phyloP scores from a whole-genome alignment of 1,140 invertebrate species.

The Agrypnia vestita region DNA sequence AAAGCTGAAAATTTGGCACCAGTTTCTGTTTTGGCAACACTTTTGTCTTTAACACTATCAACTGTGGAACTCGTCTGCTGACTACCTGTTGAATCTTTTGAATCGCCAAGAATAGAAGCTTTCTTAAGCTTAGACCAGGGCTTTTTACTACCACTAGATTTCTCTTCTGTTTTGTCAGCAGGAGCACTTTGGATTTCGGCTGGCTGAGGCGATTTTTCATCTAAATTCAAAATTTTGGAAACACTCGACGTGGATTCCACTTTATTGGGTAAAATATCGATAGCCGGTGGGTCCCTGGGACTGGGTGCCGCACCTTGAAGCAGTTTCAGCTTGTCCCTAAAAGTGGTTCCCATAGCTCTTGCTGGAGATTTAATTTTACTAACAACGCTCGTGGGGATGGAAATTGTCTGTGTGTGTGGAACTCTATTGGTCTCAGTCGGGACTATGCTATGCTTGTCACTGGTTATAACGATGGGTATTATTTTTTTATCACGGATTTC shows the following conservation, averaged over 20 bases:
- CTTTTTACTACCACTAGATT: slow-evolving; percentile 66
- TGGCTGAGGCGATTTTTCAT: slow-evolving; percentile 63
- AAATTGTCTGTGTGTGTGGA: slow-evolving; percentile 65
- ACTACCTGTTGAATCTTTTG: slow-evolving; percentile 47
- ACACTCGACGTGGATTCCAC: slow-evolving; percentile 40
- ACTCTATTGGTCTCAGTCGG: slow-evolving; percentile 28
- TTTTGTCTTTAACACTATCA: slow-evolving; percentile 50
- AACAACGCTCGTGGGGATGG: slow-evolving; percentile 71
- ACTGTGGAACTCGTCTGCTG: slow-evolving; percentile 33
- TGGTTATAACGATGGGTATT: slow-evolving; percentile 53
- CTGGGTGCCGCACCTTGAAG: slow-evolving; percentile 64
- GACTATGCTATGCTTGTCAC: slow-evolving; percentile 59
- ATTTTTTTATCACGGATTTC: slow-evolving; percentile 48
- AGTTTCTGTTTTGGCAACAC: slow-evolving; percentile 48
- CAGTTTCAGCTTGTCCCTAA: slow-evolving; percentile 70
- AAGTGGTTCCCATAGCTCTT: slow-evolving; percentile 68
- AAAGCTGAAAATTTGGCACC: slow-evolving; percentile 60
- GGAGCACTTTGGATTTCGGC: slow-evolving; percentile 62
- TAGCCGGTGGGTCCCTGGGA: slow-evolving; percentile 64
- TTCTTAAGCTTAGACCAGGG: slow-evolving; percentile 76
- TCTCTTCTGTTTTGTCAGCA: slow-evolving; percentile 62
- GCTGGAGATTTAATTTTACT: slow-evolving; percentile 72
- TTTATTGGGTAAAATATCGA: slow-evolving; percentile 58
- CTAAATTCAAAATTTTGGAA: slow-evolving; percentile 59
- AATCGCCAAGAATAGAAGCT: slow-evolving; percentile 70